Conservation (phyloP, 2,797 vertebrate species). For the Choloepus didactylus region DNA sequence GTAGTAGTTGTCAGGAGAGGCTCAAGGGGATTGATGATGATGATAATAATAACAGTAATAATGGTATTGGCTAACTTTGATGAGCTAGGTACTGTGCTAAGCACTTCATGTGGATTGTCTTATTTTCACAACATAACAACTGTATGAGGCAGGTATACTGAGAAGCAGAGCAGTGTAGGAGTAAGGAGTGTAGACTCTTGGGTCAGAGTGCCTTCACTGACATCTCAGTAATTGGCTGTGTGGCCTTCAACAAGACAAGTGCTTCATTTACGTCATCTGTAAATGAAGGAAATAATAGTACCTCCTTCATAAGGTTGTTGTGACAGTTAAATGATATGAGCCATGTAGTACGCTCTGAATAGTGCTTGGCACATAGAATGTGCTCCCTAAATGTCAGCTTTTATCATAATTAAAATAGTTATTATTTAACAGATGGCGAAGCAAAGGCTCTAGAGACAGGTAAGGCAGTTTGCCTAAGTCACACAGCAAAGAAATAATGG, state of each 20-base stretch:
- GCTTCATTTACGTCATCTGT: conserved; percentile 15
- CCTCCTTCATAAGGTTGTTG: background rate
- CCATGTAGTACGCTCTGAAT: background rate
- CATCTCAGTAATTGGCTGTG: background rate
- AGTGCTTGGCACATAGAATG: conserved; percentile 30
- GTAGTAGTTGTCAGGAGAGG: background rate
- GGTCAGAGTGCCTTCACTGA: background rate
- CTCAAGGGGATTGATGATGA: background rate
- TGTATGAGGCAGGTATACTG: background rate
- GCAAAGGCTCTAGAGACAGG: conserved; percentile 31
- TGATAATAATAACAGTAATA: background rate
- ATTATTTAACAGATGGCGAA: conserved; percentile 48
- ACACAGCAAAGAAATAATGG: background rate
- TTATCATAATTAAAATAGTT: conserved; percentile 48
- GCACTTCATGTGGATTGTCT: background rate
- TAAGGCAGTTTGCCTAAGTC: conserved; percentile 19
- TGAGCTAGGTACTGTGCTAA: background rate
- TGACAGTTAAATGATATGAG: conserved; percentile 12
- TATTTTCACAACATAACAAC: conserved; percentile 19
- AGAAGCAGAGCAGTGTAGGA: conserved; percentile 8
- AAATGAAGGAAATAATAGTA: conserved; percentile 38
- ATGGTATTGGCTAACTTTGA: background rate
- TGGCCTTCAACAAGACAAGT: conserved; percentile 5
- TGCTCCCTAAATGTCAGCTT: conserved; percentile 45
- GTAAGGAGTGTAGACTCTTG: background rate